Percentiles rank a stretch among this genome's conserved stretches.
phyloP scores from a whole-genome alignment of 2,113 vertebrate genomes.

The Sula dactylatra region DNA sequence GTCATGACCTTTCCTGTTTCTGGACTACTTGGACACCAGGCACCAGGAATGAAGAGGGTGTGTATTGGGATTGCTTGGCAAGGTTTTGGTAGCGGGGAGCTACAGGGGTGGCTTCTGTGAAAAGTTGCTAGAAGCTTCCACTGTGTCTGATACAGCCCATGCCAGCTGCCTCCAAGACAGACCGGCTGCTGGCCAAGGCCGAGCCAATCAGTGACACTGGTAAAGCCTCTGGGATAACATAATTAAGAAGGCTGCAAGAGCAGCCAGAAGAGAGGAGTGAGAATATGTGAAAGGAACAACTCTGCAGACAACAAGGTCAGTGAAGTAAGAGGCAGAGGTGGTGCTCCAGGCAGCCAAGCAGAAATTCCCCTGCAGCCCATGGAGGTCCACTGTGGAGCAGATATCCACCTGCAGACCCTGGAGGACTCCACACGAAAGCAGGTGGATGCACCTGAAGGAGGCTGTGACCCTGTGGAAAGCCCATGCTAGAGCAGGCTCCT shows the following conservation, averaged over 20 bases:
- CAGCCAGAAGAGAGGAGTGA: no score
- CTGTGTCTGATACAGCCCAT: rapidly evolving
- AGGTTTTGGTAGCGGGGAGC: rapidly evolving
- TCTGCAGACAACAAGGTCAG: background rate
- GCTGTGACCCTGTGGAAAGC: no score
- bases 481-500: rapidly evolving
- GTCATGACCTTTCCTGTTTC: background rate
- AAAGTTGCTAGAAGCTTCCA: background rate
- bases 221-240: background rate
- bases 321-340: background rate
- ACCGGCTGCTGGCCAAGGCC: rapidly evolving
- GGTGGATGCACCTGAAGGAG: background rate
- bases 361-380: background rate
- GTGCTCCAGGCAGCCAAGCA: rapidly evolving
- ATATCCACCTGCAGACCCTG: background rate
- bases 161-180: background rate
- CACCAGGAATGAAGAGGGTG: background rate
- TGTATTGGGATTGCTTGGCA: background rate
- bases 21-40: background rate
- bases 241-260: background rate
- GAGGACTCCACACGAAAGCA: rapidly evolving
- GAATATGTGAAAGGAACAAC: background rate
- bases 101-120: background rate
- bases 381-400: background rate
- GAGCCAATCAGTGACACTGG: background rate